Conservation (phyloP, 2,888 invertebrate genomes). For the Pantelozetes paolii region DNA sequence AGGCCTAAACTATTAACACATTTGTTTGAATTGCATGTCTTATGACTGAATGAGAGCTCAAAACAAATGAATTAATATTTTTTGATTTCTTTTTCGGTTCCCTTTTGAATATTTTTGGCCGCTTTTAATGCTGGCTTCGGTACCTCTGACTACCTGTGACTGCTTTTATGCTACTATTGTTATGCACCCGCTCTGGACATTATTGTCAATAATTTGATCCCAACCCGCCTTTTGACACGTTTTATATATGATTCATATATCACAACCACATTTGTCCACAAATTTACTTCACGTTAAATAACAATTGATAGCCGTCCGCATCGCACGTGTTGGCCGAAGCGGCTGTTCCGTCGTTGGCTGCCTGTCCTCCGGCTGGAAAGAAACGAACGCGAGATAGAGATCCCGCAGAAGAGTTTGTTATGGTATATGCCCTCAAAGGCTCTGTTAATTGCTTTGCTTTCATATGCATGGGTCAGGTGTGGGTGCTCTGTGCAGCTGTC, state of each 20-base stretch:
- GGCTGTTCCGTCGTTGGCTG: slow-evolving; percentile 51
- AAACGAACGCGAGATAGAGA: slow-evolving; percentile 86
- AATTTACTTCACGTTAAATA: slow-evolving; percentile 36
- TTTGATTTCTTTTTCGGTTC: slow-evolving; percentile 27
- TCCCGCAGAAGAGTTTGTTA: slow-evolving; percentile 80
- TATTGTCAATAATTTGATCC: slow-evolving; percentile 30
- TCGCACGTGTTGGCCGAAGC: slow-evolving; percentile 60
- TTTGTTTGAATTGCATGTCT: slow-evolving; percentile 13
- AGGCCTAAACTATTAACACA: neutral
- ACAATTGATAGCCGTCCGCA: slow-evolving; percentile 56
- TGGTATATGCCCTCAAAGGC: slow-evolving; percentile 64
- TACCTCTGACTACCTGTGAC: slow-evolving; percentile 26
- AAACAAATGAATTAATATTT: neutral
- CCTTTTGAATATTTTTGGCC: slow-evolving; percentile 35
- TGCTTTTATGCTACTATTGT: slow-evolving; percentile 37
- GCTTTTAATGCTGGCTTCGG: slow-evolving; percentile 37
- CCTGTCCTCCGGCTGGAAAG: slow-evolving; percentile 47
- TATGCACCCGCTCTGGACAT: slow-evolving; percentile 36
- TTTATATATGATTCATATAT: slow-evolving; percentile 22
- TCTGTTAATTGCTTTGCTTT: neutral
- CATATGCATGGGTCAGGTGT: neutral
- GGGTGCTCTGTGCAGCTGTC: slow-evolving; percentile 12
- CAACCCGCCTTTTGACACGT: slow-evolving; percentile 37
- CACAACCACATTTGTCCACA: slow-evolving; percentile 22
- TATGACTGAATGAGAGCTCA: neutral